phyloP scores from a whole-genome alignment of 2,888 invertebrate species.

The Spisula subtruncata region DNA sequence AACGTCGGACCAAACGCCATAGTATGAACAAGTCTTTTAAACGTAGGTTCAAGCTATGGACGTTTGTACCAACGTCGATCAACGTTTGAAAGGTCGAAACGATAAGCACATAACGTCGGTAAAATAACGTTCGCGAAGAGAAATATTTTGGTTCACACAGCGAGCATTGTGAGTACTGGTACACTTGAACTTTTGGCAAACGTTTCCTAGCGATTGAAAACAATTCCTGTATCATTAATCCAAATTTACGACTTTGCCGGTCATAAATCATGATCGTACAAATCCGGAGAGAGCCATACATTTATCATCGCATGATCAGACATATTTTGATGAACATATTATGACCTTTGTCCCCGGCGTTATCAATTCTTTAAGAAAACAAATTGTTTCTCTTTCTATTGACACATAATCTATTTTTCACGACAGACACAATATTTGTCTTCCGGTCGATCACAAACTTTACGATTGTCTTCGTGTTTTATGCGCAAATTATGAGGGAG shows the following conservation, averaged over 20 bases:
- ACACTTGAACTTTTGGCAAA: no score
- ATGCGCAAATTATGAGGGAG: background rate
- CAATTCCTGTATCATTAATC: background rate
- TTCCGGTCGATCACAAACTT: background rate
- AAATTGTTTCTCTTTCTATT: constrained; percentile 9
- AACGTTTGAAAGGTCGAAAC: no score
- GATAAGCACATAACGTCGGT: no score
- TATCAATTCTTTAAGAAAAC: constrained; percentile 21
- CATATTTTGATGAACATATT: constrained; percentile 11
- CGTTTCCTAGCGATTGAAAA: no score
- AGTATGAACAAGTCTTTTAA: no score
- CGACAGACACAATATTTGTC: constrained; percentile 9
- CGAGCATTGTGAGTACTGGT: no score
- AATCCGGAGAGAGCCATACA: background rate
- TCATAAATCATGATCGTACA: background rate
- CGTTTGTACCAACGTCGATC: no score
- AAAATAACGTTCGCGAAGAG: no score
- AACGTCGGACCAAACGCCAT: no score
- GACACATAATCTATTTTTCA: constrained; percentile 21
- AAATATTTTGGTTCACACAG: no score
- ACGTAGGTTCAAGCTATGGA: no score
- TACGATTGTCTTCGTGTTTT: background rate
- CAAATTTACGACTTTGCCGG: background rate
- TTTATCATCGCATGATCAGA: background rate
- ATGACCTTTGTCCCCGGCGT: background rate